Evolutionary conservation across 2,113 vertebrate species (phyloP).

Genomic region (Microcebus lehilahytsara): DNA sequence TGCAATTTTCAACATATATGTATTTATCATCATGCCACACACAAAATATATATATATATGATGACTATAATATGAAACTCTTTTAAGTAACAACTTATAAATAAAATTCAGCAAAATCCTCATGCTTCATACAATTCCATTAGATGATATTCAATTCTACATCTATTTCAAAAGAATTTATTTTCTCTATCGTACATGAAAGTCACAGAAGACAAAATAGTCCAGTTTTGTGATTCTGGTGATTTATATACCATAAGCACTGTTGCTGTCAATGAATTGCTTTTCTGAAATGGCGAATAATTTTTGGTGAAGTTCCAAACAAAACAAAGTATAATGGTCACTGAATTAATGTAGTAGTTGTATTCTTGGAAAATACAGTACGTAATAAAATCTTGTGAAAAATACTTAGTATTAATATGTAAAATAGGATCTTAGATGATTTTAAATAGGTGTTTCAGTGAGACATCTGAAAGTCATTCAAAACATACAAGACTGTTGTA

Average conservation of each 20-base stretch:
- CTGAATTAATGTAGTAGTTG: not conserved
- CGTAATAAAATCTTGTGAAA: not conserved
- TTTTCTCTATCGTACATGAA: not conserved
- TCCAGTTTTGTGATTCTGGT: not conserved
- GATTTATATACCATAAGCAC: not conserved
- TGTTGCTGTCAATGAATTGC: not conserved
- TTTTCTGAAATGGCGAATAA: conserved; percentile 10
- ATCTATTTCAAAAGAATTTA: not conserved
- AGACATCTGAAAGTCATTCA: not conserved
- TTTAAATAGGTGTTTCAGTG: not conserved
- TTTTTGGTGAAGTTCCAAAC: not conserved
- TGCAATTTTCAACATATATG: not conserved
- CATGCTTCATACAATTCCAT: not conserved
- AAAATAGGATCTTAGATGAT: not conserved
- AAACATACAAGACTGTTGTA: not conserved
- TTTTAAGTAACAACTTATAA: not conserved
- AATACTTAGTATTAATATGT: not conserved
- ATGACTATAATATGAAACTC: not conserved
- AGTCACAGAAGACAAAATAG: not conserved
- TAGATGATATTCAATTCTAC: not conserved
- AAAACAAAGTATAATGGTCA: not conserved
- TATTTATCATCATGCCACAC: not conserved
- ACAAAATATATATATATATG: not conserved
- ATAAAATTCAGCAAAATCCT: not conserved
- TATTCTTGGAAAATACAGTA: not conserved